Conservation (phyloP, 2,888 invertebrate genomes). For the Tenthredo mesomela region DNA sequence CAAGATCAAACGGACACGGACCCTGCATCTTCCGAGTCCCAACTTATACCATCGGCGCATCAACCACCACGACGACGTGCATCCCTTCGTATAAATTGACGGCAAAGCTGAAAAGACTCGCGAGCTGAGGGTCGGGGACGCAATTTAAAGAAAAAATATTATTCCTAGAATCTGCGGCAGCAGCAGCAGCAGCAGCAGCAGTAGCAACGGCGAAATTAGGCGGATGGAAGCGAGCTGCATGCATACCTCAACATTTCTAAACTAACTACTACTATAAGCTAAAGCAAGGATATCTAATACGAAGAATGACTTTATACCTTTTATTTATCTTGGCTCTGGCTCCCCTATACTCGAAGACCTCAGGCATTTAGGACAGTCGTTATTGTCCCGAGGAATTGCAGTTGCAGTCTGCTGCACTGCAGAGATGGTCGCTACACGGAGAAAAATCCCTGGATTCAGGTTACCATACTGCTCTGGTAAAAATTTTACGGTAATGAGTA, state of each 20-base stretch:
- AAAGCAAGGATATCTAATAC: conserved; percentile 12
- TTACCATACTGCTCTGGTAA: no score
- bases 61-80: conserved; percentile 17
- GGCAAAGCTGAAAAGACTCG: not conserved
- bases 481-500: no score
- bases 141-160: conserved; percentile 45
- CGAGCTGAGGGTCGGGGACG: not conserved
- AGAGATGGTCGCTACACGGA: no score
- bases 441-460: no score
- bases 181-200: not conserved
- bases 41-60: conserved; percentile 40
- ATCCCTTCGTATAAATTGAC: conserved; percentile 46
- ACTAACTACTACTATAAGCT: not conserved
- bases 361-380: conserved; percentile 29
- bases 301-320: conserved; percentile 13
- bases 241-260: not conserved
- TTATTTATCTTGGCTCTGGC: conserved; percentile 21
- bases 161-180: conserved; percentile 39
- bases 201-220: not conserved
- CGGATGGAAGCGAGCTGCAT: not conserved
- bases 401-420: conserved; percentile 10
- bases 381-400: conserved; percentile 26
- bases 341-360: not conserved
- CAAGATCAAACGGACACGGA: conserved; percentile 66
- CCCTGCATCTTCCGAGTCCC: conserved; percentile 21